Conservation (phyloP, 2,797 vertebrate genomes). For the Chaenodraco wilsoni region DNA sequence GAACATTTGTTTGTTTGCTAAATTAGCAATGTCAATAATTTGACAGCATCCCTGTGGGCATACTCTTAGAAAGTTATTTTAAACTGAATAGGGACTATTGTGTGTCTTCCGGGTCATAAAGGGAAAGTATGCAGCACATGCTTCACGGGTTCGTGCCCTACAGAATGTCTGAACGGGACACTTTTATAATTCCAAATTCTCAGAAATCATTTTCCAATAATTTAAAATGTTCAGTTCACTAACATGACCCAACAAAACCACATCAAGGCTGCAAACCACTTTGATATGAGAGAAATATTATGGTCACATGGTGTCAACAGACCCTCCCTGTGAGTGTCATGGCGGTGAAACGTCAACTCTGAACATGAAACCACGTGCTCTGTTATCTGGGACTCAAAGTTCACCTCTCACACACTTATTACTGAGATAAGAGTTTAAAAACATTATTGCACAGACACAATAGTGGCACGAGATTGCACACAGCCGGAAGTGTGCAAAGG, state of each 20-base stretch:
- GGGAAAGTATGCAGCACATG: slow-evolving; percentile 45
- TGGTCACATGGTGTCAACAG: slow-evolving; percentile 20
- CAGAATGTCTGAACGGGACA: slow-evolving; percentile 13
- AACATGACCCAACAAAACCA: background rate
- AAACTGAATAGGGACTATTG: too few species aligned
- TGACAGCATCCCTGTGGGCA: background rate
- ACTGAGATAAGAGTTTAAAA: slow-evolving; percentile 43
- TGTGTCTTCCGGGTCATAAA: slow-evolving; percentile 6
- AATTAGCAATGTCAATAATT: too few species aligned
- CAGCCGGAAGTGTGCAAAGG: background rate
- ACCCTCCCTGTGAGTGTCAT: slow-evolving; percentile 12
- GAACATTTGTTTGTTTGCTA: too few species aligned
- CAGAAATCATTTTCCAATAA: background rate
- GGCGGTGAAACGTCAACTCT: slow-evolving; percentile 21
- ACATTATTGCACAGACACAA: slow-evolving; percentile 9
- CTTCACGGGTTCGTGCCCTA: slow-evolving; percentile 8
- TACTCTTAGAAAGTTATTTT: background rate
- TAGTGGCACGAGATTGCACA: slow-evolving; percentile 4
- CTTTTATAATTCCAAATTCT: slow-evolving; percentile 9
- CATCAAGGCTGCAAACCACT: background rate
- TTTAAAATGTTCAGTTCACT: slow-evolving; percentile 1
- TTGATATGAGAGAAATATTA: slow-evolving; percentile 13
- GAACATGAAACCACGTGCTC: slow-evolving; percentile 28
- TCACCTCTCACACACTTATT: slow-evolving; percentile 28
- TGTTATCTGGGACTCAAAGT: slow-evolving; percentile 44